Evolutionary conservation across 2,113 vertebrate species (phyloP).

Genomic region (Smithornis capensis): DNA sequence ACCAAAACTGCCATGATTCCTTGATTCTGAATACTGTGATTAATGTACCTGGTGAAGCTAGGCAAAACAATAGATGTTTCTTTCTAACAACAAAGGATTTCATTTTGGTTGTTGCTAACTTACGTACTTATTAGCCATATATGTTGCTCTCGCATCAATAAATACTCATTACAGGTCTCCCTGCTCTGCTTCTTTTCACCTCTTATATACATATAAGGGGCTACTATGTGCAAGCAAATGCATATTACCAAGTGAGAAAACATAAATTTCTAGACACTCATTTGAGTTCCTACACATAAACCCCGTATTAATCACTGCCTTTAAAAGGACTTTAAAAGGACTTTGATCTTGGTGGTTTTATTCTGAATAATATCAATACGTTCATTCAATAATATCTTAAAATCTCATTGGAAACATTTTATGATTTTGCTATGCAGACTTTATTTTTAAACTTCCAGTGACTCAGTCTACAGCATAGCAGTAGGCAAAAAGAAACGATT

Average conservation of each 20-base stretch:
- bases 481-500: background rate
- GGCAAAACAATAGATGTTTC: background rate
- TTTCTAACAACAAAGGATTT: background rate
- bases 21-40: background rate
- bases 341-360: background rate
- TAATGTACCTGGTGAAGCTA: background rate
- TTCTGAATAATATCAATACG: background rate
- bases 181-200: background rate
- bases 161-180: background rate
- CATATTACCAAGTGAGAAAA: background rate
- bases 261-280: background rate
- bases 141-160: background rate
- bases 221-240: background rate
- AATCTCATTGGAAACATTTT: background rate
- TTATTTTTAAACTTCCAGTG: background rate
- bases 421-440: background rate
- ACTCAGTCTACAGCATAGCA: background rate
- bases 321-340: background rate
- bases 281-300: background rate
- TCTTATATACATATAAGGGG: background rate
- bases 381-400: background rate
- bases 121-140: background rate
- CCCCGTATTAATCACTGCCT: background rate
- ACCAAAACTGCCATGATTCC: background rate
- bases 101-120: background rate